Base-by-base conservation (phyloP, 1,140 invertebrate genomes). In the Lepidurus couesii region DNA sequence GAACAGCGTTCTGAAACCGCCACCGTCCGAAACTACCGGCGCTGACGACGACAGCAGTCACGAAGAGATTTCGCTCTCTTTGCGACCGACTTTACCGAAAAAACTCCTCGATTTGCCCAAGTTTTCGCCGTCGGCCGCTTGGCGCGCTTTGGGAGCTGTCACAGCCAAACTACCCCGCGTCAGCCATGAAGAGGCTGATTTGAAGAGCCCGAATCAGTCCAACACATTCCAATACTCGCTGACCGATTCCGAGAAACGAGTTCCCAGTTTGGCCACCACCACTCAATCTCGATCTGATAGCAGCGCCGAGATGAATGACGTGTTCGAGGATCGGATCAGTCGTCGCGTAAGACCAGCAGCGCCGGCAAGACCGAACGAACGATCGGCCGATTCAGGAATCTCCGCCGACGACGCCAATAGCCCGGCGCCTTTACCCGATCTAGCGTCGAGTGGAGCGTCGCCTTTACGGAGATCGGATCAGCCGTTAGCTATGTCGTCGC, bases 61-160 rank as follows among this genome's bases (percentile, higher is more conserved):
- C 44, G 80, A 82, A 73, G 83, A 90, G 42, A 91, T 94, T 75
- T 89, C 90, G 34, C 84, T 94, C 73, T 88, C 91, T 53, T 83
- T 94, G 78, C 86, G 92, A 1, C 92, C 93, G 3, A 92, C 91
- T 0, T 82, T 94, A 78, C 93, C 93, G 1, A 91, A 92, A 81
- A 92, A 93, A 81, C 89, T 90, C 82, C 86, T 89, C 13, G 90
- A 92, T 78, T 89, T 92, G 26, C 91, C 92, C 0, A 84, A 91
- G 79, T 94, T 95, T 85, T 94, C 92, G 16, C 93, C 93, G 3
- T 89, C 90, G 0, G 89, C 91, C n/a, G 93, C 93, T 0, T 95
- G 93, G 93, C 87, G 91, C 81, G 88, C 91, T 34, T 85, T 95
- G 7, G 83, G 74, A 26, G 47, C 42, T 43, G 73, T 21, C 73